Base-by-base conservation (phyloP, 2,888 invertebrate species). In the Mechanitis messenoides region DNA sequence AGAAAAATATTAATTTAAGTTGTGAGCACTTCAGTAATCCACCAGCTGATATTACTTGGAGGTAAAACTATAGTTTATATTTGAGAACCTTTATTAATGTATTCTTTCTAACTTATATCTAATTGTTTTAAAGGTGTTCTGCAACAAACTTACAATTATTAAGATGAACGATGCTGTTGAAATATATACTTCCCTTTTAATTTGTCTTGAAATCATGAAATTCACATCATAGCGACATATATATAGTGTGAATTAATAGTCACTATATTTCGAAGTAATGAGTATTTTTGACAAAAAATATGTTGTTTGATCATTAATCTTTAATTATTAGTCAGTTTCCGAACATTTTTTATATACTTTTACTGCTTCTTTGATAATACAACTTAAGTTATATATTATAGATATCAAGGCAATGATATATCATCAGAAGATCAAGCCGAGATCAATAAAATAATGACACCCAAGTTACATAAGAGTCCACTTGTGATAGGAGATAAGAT, bases 1-100 rank as follows among this genome's bases (percentile, higher is more conserved):
- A 80, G 0, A 75, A 77, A 58, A 71, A 68, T 1, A 75, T 84
- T 2, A 83, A 80, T 55, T 70, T 90, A 47, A 83, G 74, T 53
- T 90, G 89, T 62, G 74, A 71, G 1, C 75, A 79, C 47, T 76
- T 79, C 0, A 84, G 85, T 58, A 81, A 84, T 59, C 89, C 89
- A 5, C 73, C 74, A 0, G 73, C 84, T 0, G 69, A 62, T n/a
- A 68, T 85, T 5, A 72, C 68, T 63, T 88, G 88, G 88, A 84
- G 79, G 89, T 89, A 74, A 31, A 3, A 50, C 31, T 28, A 28
- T 31, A 31, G 28, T 3, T 50, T 47, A 20, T 47, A 47, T 6
- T 20, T 20, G 20, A 20, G 20, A 20, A 20, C 20, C 20, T 20
- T 20, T 20, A 20, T 20, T 20, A 20, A 20, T 20, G 20, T 20